A percentile compares a stretch with the other conserved stretches of the same genome.
Conservation (phyloP, 2,113 vertebrate genomes). For the Aramus guarauna region DNA sequence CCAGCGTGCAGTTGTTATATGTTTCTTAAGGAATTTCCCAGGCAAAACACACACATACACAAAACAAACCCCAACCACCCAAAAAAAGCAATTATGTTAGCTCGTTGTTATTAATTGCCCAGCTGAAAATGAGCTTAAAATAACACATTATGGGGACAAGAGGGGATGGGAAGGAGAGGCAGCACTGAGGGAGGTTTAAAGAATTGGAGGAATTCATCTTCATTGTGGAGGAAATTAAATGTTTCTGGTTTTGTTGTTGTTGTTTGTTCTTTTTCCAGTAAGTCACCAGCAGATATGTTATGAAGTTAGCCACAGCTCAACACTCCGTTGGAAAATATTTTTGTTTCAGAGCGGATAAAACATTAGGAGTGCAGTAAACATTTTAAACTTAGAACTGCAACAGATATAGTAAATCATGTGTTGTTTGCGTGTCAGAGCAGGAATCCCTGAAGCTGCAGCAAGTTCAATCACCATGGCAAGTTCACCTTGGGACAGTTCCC, state of each 20-base stretch:
- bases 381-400: slow-evolving; percentile 20
- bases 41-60: not conserved
- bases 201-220: not conserved
- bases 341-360: not conserved
- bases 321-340: slow-evolving; percentile 9
- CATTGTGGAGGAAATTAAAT: slow-evolving; percentile 26
- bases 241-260: not conserved
- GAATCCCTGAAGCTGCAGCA: not conserved
- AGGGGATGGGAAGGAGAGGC: not conserved
- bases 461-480: not conserved
- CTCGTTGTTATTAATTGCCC: not conserved
- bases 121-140: not conserved
- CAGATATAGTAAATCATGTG: slow-evolving; percentile 26
- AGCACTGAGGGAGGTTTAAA: not conserved
- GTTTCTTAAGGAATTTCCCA: not conserved
- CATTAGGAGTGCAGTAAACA: not conserved
- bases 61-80: too few relatives aligned
- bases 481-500: slow-evolving; percentile 7
- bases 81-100: not conserved
- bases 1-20: rapidly evolving
- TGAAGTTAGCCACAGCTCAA: slow-evolving; percentile 22
- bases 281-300: not conserved
- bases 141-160: not conserved
- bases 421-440: not conserved
- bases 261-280: slow-evolving; percentile 25